Evolutionary conservation across 2,113 vertebrate genomes (phyloP), one percentile per base, ranked within the genome.

Genomic region (Percina caprodes): DNA sequence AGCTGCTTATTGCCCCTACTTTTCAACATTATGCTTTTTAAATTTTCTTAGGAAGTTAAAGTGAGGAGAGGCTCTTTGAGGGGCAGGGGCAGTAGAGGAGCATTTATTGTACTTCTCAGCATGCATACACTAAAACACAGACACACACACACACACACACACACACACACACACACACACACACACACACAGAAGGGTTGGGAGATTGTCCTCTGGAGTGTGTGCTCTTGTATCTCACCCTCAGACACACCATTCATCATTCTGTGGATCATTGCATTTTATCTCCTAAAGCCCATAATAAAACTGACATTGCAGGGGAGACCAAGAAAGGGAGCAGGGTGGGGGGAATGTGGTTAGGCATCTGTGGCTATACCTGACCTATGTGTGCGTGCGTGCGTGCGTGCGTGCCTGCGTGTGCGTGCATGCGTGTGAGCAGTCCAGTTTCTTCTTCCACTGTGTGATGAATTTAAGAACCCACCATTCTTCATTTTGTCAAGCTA

Each of bases 201-300:
- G 84, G 82, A 92, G 89, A 90, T 92, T 94, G 92, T 94, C 88
- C 94, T 93, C 86, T 89, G 86, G 89, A 93, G 94, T 89, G 86
- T 90, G 89, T 93, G 91, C 93, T 92, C 89, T 94, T 94, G 94
- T 95, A 94, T 96, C 96, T 95, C 86, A 94, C 91, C 88, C 92
- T 82, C 93, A 93, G 91, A 92, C 93, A 87, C 91, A 93, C 94
- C 93, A 95, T 96, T 96, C 95, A 93, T 96, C 95, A 97, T 96
- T 94, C 90, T 92, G 91, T 90, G 94, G 95, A 94, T 96, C 90
- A 77, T 95, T 96, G 95, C 93, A 92, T 91, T 95, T 94, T 95
- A 80, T 95, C 92, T 93, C 95, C 95, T 94, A 92, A 96, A 96
- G 94, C 95, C 88, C 65, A 94, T 95, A 96, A 95, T 97, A 96